Evolutionary conservation across 2,113 vertebrate species (phyloP), one percentile per base, ranked within the genome.

Genomic region (Sakesphorus luctuosus): DNA sequence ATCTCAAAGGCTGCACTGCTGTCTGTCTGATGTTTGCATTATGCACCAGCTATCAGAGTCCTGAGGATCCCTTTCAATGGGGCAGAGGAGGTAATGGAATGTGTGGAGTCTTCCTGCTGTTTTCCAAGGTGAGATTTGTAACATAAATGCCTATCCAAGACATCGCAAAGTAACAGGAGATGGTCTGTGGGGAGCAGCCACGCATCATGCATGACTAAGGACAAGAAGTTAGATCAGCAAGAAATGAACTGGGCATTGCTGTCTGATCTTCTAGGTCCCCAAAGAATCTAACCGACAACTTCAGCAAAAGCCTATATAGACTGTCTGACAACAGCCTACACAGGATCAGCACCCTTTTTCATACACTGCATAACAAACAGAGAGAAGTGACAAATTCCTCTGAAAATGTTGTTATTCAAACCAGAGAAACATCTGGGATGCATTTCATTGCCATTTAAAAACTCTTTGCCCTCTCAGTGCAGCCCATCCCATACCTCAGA

Each of bases 181-280:
- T 31, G 15, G 13, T 53, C 68, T 59, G 46, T 6, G 20, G 26
- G 50, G 20, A 71, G 25, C 75, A 87, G 38, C n/a, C 19, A 6
- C 0, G 2, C 10, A 14, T n/a, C 4, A 1, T 17, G 24, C 18
- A 2, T 40, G 43, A 25, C 43, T 35, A 26, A 89, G n/a, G 46
- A 76, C 18, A 62, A 31, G 35, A 46, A 7, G 20, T 29, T 10
- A 31, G 29, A 18, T 8, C 40, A 46, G 12, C 8, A 10, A 81
- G 38, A 38, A 44, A 85, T 20, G 21, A 89, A 68, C 21, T 68
- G 13, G 26, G 12, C 0, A 2, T 26, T 79, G 66, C 35, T 36
- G 1, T 11, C 24, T 43, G n/a, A 47, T 84, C 62, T 38, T 52
- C 29, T 6, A 8, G 29, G 2, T 31, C 2, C 1, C 44, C 35